Percentiles rank a stretch among this genome's conserved stretches.
Evolutionary conservation across 2,797 vertebrate genomes (phyloP).

Genomic region (Brachyalestes nurse): DNA sequence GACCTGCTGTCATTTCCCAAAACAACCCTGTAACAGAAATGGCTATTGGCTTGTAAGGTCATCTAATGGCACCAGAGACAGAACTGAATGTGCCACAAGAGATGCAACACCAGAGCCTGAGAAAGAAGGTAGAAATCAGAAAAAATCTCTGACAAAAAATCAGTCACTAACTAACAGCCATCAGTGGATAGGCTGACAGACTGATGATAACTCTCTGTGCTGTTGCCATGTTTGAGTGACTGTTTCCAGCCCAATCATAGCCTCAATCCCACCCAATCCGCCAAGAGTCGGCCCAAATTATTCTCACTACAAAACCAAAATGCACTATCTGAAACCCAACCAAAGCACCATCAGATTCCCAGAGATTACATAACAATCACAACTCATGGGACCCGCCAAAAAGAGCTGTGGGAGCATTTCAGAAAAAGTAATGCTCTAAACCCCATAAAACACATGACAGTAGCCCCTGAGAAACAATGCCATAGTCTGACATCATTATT

Average conservation of each 20-base stretch:
- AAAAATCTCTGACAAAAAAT: conserved; percentile 31
- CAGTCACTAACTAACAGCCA: conserved; percentile 30
- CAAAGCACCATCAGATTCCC: conserved; percentile 3
- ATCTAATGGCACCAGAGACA: conserved; percentile 51
- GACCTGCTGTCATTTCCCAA: conserved; percentile 66
- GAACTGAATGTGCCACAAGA: conserved; percentile 21
- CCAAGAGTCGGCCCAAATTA: background rate
- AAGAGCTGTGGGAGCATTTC: conserved; percentile 3
- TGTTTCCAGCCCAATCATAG: conserved; percentile 26
- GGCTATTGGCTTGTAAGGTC: conserved; percentile 73
- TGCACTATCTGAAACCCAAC: conserved; percentile 11
- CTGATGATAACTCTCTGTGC: conserved; percentile 34
- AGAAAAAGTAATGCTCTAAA: conserved; percentile 7
- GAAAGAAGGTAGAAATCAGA: conserved; percentile 35
- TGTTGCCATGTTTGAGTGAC: conserved; percentile 22
- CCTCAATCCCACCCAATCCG: background rate
- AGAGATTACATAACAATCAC: conserved; percentile 10
- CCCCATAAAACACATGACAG: conserved; percentile 12
- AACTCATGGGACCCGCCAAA: background rate
- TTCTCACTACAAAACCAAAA: background rate
- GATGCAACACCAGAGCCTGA: conserved; percentile 42
- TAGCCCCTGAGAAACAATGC: conserved; percentile 8
- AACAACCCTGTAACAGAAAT: conserved; percentile 65
- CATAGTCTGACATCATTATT: background rate
- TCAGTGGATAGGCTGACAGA: conserved; percentile 27